Evolutionary conservation across 1,140 invertebrate genomes (phyloP).

Genomic region (Zaprionus lachaisei): DNA sequence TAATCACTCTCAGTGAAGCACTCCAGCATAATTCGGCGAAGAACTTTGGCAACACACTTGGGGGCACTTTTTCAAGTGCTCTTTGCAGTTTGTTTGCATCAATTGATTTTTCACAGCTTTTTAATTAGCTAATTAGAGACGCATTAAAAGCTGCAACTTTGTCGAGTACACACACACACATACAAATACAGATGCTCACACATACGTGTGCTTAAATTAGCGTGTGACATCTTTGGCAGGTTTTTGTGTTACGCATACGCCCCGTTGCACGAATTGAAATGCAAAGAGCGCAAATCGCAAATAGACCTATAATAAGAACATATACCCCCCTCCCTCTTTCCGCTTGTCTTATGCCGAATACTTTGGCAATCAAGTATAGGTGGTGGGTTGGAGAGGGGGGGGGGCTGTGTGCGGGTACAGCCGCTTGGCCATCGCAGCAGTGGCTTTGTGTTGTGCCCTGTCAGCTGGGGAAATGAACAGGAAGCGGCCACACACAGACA

Average conservation of each 20-base stretch:
- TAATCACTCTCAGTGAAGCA: background rate
- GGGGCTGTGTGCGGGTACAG: background rate
- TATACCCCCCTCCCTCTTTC: no score
- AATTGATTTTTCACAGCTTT: background rate
- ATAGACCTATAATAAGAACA: background rate
- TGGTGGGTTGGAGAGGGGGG: no score
- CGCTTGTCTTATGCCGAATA: no score
- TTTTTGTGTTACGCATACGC: background rate
- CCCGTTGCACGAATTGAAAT: background rate
- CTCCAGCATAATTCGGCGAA: background rate
- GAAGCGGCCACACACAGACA: constrained; percentile 1
- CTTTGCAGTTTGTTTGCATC: background rate
- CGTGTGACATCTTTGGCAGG: background rate
- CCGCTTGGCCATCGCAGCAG: background rate
- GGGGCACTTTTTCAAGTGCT: background rate
- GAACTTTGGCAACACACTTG: background rate
- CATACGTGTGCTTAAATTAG: background rate
- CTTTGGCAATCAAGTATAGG: no score
- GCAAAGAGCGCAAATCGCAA: background rate
- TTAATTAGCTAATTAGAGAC: constrained; percentile 1
- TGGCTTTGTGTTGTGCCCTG: constrained; percentile 8
- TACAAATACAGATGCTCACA: background rate
- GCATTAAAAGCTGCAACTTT: background rate
- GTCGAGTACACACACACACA: background rate
- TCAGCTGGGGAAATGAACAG: constrained; percentile 35